phyloP scores from a whole-genome alignment of 2,113 vertebrate species.

The Tachycineta bicolor region DNA sequence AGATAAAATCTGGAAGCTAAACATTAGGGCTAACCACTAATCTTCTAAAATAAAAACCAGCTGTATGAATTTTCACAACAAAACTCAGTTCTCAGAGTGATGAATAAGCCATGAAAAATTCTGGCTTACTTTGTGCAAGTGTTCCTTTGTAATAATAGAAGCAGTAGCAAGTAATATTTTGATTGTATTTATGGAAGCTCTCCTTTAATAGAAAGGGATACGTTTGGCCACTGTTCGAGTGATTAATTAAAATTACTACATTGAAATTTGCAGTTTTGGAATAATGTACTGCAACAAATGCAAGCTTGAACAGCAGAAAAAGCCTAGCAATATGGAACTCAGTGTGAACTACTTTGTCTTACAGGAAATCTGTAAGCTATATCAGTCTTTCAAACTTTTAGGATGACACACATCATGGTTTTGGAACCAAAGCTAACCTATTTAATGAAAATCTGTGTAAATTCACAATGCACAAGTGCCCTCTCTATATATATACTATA shows the following conservation, averaged over 20 bases:
- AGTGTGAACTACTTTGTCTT: not conserved
- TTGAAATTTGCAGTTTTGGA: not conserved
- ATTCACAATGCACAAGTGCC: rapidly evolving
- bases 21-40: not conserved
- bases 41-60: not conserved
- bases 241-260: not conserved
- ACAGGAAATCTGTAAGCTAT: not conserved
- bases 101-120: not conserved
- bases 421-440: not conserved
- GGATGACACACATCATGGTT: not conserved
- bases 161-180: not conserved
- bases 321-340: not conserved
- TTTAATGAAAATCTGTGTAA: not conserved
- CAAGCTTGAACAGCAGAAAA: not conserved
- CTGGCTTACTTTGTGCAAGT: not conserved
- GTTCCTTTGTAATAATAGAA: not conserved
- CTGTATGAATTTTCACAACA: not conserved
- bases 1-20: not conserved
- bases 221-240: not conserved
- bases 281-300: not conserved
- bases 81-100: not conserved
- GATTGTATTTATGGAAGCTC: not conserved
- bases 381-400: not conserved
- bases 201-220: not conserved
- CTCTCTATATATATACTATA: not conserved